phyloP scores from a whole-genome alignment of 2,888 invertebrate genomes.

The Glaucopsyche alexis region DNA sequence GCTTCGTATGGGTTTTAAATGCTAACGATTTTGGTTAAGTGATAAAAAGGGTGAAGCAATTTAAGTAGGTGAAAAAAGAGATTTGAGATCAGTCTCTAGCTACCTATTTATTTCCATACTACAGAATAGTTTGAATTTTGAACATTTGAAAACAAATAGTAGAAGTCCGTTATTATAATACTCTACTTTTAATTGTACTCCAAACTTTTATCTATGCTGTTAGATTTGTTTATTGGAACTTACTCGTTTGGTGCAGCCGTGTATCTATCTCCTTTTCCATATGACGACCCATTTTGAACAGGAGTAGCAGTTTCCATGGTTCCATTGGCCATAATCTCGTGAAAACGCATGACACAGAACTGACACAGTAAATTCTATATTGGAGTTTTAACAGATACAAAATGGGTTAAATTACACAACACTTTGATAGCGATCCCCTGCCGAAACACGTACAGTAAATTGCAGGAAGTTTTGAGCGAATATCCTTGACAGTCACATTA shows the following conservation, averaged over 20 bases:
- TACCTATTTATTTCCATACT: no score
- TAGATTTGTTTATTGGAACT: slow-evolving; percentile 46
- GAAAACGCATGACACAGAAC: slow-evolving; percentile 57
- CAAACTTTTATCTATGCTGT: background rate
- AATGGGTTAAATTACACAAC: slow-evolving; percentile 38
- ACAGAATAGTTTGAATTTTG: no score
- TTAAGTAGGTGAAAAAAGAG: no score
- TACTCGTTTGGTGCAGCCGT: slow-evolving; percentile 74
- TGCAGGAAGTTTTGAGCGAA: slow-evolving; percentile 58
- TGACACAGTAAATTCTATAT: background rate
- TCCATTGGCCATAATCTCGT: slow-evolving; percentile 58
- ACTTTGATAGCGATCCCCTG: slow-evolving; percentile 26
- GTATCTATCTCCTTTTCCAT: slow-evolving; percentile 70
- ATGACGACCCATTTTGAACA: slow-evolving; percentile 57
- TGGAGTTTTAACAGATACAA: background rate
- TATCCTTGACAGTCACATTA: slow-evolving; percentile 71
- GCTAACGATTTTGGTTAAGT: no score
- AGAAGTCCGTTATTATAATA: no score
- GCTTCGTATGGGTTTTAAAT: no score
- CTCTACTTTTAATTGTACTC: background rate
- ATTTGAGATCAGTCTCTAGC: no score
- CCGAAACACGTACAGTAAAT: slow-evolving; percentile 13
- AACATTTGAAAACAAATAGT: no score
- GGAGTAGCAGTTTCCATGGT: slow-evolving; percentile 45
- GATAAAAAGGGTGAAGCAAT: no score